A percentile compares a stretch with the other conserved stretches of the same genome.
phyloP scores from a whole-genome alignment of 2,797 vertebrate genomes.

The Enteromius paludinosus region DNA sequence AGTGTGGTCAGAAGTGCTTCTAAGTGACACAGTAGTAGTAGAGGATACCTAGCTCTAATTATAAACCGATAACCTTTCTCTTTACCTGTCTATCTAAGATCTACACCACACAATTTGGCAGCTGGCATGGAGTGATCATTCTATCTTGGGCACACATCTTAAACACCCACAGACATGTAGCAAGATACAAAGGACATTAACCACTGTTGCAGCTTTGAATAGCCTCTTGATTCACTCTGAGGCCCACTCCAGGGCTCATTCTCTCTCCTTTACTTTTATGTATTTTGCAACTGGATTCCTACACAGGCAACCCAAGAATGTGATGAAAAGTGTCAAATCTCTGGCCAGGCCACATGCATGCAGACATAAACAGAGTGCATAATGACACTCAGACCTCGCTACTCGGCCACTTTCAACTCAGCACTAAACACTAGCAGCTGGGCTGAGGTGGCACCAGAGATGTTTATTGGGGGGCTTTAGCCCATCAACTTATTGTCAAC shows the following conservation, averaged over 20 bases:
- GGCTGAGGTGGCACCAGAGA: slow-evolving; percentile 81
- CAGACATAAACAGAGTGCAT: slow-evolving; percentile 83
- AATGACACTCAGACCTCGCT: slow-evolving; percentile 77
- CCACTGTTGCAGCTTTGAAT: slow-evolving; percentile 49
- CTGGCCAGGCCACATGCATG: slow-evolving; percentile 79
- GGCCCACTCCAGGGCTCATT: slow-evolving; percentile 48
- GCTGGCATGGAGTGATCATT: not conserved
- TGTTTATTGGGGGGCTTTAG: slow-evolving; percentile 82
- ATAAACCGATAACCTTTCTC: not conserved
- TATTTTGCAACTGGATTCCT: slow-evolving; percentile 65
- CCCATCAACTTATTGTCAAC: slow-evolving; percentile 84
- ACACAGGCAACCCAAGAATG: slow-evolving; percentile 67
- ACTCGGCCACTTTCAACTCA: slow-evolving; percentile 56
- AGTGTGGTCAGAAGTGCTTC: not conserved
- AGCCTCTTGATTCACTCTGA: slow-evolving; percentile 51
- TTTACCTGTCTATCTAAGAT: slow-evolving; percentile 17
- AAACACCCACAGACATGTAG: slow-evolving; percentile 45
- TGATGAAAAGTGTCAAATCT: slow-evolving; percentile 72
- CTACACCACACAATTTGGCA: slow-evolving; percentile 19
- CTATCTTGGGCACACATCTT: slow-evolving; percentile 10
- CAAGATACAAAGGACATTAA: slow-evolving; percentile 46
- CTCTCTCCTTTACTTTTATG: slow-evolving; percentile 59
- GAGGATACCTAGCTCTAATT: not conserved
- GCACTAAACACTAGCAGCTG: slow-evolving; percentile 79
- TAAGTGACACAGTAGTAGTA: not conserved